These are phyloP conservation scores for Lucinisca nassula DNA, from an alignment of 2,888 invertebrate species.

Conservation along the genomic window DNA sequence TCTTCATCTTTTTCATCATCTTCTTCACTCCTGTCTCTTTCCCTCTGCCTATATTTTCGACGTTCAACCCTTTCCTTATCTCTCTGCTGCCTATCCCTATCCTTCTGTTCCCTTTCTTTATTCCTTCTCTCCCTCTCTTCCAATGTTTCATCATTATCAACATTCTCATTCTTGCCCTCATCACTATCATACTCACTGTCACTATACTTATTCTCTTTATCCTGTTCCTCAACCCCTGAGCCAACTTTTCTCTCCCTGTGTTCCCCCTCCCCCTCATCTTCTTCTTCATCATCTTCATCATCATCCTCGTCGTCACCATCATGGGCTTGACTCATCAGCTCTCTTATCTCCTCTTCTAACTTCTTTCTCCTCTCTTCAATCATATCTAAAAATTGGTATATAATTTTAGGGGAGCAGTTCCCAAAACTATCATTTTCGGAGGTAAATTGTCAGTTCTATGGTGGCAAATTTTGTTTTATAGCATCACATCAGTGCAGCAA, in stretches of 20 bases:
- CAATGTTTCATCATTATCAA: conserved; percentile 21
- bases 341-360: conserved; percentile 81
- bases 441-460: too few species aligned
- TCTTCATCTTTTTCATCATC: conserved; percentile 34
- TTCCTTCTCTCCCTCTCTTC: conserved; percentile 53
- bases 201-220: neutral
- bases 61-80: conserved; percentile 37
- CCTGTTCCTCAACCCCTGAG: conserved; percentile 34
- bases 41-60: conserved; percentile 23
- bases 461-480: too few species aligned
- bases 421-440: too few species aligned
- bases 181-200: conserved; percentile 8
- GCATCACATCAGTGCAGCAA: neutral
- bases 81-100: conserved; percentile 38
- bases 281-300: conserved; percentile 61
- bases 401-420: too few species aligned
- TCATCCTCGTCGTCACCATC: conserved; percentile 50
- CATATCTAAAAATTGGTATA: conserved; percentile 74
- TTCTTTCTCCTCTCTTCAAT: conserved; percentile 76
- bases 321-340: conserved; percentile 76
- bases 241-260: conserved; percentile 45
- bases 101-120: conserved; percentile 48
- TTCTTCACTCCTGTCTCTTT: conserved; percentile 1
- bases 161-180: conserved; percentile 24
- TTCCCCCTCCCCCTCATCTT: conserved; percentile 41